Conservation (phyloP, 2,888 invertebrate genomes). For the Protonemura montana region DNA sequence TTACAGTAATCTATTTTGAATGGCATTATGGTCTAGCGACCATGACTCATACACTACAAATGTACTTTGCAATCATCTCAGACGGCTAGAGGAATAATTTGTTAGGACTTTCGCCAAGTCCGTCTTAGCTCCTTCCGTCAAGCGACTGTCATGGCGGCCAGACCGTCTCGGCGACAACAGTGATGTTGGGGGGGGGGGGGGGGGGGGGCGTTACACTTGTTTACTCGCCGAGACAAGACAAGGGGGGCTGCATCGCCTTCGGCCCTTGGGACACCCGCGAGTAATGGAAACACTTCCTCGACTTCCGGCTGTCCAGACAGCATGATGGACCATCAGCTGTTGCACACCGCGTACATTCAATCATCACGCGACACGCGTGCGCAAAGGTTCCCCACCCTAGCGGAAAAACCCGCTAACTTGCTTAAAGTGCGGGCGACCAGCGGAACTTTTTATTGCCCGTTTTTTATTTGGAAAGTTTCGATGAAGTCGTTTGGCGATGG, state of each 20-base stretch:
- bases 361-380: not conserved
- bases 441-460: not conserved
- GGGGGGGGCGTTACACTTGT: not conserved
- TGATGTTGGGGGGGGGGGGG: too few species aligned
- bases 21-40: too few species aligned
- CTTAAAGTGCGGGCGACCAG: not conserved
- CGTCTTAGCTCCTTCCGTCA: not conserved
- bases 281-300: constrained; percentile 5
- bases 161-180: not conserved
- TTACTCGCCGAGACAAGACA: not conserved
- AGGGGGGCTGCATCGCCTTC: not conserved
- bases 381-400: not conserved
- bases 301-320: not conserved
- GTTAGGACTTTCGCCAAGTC: not conserved
- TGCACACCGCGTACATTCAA: not conserved
- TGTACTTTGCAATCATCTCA: not conserved
- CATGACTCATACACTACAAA: too few species aligned
- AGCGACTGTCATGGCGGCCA: not conserved
- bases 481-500: not conserved
- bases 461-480: not conserved
- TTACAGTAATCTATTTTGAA: too few species aligned
- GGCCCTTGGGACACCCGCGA: not conserved
- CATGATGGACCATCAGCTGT: not conserved
- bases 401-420: not conserved
- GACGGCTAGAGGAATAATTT: not conserved